Base-by-base conservation (phyloP, 37 sponge, comb jelly and placozoan genomes). In the Spongilla lacustris region DNA sequence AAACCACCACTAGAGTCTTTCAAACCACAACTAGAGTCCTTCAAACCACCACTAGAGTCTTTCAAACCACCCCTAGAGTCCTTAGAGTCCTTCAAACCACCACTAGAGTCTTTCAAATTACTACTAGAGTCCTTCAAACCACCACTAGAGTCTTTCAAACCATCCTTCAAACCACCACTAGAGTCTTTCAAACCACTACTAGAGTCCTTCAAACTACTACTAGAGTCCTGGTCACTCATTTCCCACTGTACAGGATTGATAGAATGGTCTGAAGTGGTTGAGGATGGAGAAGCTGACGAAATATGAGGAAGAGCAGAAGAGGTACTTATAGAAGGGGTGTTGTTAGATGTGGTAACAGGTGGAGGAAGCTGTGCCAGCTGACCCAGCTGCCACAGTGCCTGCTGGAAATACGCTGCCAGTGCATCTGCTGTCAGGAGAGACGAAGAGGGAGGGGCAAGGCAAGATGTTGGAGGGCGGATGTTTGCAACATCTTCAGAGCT, bases 211-310 rank as follows among this genome's bases (percentile, higher is more conserved):
- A 17, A 58, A 58, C 21, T 17, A 1, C 58, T 14, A 58, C 19
- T 14, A 10, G 11, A 58, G 19, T 58, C 58, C 19, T 58, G 3
- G 6, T 3, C 6, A 41, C 41, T 41, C 6, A 41, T 9, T 41
- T 41, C 41, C 3, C 6, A 6, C 3, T 41, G 41, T 41, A 41
- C 41, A 9, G 41, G 41, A 41, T 41, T 41, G 41, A 41, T 6
- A 41, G 41, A 41, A 41, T 41, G 41, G 41, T 41, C 41, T 9
- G 41, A 41, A 9, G 41, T 27, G 10, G 70, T 28, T n/a, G 79
- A 78, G 58, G 30, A 73, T 73, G 74, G 11, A n/a, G 74, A 32
- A 73, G 74, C 13, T 13, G 74, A 27, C 34, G 34, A 2, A 78
- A 37, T 4, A 3, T 27, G 27, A 12, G 25, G 37, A 17, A 58